Percentiles rank a stretch among this genome's conserved stretches.
Conservation (phyloP, 2,888 invertebrate species). For the Eudasyphora cyanicolor region DNA sequence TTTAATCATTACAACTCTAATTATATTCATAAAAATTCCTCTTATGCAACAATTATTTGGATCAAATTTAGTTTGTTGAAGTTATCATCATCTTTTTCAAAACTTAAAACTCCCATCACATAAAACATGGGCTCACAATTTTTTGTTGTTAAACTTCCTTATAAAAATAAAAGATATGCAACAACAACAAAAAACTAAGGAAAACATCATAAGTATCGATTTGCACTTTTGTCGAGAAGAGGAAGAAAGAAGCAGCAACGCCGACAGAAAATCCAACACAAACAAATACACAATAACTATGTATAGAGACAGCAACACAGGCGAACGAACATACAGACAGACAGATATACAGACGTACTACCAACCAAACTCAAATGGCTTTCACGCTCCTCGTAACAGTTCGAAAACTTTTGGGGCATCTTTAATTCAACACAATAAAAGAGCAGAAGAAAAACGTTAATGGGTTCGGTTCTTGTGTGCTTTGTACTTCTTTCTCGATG, state of each 20-base stretch:
- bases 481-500: too few species aligned
- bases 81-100: too few species aligned
- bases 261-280: conserved; percentile 66
- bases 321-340: background rate
- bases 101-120: conserved; percentile 35
- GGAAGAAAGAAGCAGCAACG: conserved; percentile 73
- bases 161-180: conserved; percentile 59
- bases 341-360: background rate
- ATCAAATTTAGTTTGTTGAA: conserved; percentile 45
- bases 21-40: too few species aligned
- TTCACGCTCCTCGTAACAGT: conserved; percentile 34
- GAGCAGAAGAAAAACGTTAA: conserved; percentile 68
- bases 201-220: conserved; percentile 69
- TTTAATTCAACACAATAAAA: conserved; percentile 71
- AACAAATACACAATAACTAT: too few species aligned
- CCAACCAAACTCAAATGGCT: conserved; percentile 32
- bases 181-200: conserved; percentile 45
- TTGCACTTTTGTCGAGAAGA: conserved; percentile 55
- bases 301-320: too few species aligned
- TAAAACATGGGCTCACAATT: background rate
- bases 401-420: conserved; percentile 61
- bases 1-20: conserved; percentile 1
- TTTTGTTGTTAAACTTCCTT: background rate
- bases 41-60: too few species aligned
- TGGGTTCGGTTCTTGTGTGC: conserved; percentile 23